A percentile compares a stretch with the other conserved stretches of the same genome.
These are phyloP conservation scores for Tetragonula clypearis DNA, from an alignment of 1,140 invertebrate genomes.

Conservation along the genomic window DNA sequence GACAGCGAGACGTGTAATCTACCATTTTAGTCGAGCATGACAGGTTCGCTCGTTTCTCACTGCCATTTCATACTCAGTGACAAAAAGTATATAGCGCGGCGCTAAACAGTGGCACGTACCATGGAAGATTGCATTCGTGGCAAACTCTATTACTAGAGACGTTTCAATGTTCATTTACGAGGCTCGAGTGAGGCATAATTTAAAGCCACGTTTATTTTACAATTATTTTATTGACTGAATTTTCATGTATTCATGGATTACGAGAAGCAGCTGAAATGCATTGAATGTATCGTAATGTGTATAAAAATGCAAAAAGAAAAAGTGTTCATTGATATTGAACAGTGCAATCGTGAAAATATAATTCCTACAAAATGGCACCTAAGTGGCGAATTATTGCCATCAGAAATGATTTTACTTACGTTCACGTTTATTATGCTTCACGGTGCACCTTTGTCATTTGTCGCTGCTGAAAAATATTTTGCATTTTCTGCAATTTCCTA, in stretches of 20 bases:
- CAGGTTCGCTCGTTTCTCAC: conserved; percentile 57
- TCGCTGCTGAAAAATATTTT: neutral
- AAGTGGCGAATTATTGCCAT: neutral
- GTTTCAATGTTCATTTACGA: conserved; percentile 57
- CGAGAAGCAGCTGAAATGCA: no score
- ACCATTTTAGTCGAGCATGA: conserved; percentile 53
- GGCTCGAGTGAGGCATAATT: conserved; percentile 21
- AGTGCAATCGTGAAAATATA: no score
- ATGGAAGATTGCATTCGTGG: conserved; percentile 57
- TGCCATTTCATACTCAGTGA: conserved; percentile 53
- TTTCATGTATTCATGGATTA: no score
- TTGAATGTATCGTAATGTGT: no score
- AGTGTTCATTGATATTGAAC: no score
- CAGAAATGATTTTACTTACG: neutral
- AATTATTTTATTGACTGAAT: no score
- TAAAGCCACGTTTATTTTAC: neutral
- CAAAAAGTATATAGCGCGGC: conserved; percentile 61
- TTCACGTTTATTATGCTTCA: neutral
- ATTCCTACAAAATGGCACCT: no score
- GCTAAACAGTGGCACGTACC: conserved; percentile 62
- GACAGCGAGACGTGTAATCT: conserved; percentile 52
- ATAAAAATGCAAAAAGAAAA: no score
- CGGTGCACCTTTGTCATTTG: neutral
- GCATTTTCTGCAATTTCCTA: neutral
- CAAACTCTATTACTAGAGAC: conserved; percentile 39